phyloP scores from a whole-genome alignment of 1,140 invertebrate genomes.

The Tetramorium alpestre region DNA sequence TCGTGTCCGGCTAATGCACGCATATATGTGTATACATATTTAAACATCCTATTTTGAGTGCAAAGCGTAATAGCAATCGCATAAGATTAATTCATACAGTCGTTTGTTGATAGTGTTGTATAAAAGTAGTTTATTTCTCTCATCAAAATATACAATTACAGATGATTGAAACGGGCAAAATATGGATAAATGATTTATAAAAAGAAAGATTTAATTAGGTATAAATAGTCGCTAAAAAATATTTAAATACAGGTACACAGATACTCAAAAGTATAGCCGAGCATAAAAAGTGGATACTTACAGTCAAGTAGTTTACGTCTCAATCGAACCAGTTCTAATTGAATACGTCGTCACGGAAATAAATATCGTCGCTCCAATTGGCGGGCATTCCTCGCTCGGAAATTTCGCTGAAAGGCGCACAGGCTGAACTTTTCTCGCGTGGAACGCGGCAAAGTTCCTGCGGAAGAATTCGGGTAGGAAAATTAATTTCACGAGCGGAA shows the following conservation, averaged over 20 bases:
- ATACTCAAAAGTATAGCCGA: neutral
- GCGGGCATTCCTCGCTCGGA: neutral
- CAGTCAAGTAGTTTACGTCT: neutral
- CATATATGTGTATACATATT: constrained; percentile 40
- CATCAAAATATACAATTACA: neutral
- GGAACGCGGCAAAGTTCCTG: constrained; percentile 13
- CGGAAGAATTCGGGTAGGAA: constrained; percentile 22
- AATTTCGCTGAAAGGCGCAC: constrained; percentile 25
- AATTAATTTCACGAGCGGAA: constrained; percentile 47
- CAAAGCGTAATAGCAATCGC: constrained; percentile 10
- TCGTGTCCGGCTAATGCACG: neutral
- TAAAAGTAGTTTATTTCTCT: neutral
- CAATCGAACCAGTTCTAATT: constrained; percentile 1
- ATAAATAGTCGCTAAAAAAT: neutral
- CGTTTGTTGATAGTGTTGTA: neutral
- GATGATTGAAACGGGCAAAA: neutral
- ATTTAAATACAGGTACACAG: neutral
- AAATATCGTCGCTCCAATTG: constrained; percentile 44
- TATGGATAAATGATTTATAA: neutral
- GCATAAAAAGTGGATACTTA: neutral
- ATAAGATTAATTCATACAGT: constrained; percentile 22
- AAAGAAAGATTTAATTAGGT: neutral
- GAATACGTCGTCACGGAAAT: constrained; percentile 33
- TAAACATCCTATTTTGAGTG: constrained; percentile 23
- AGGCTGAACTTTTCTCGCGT: constrained; percentile 22